Conservation (phyloP, 2,113 vertebrate genomes). For the Nothobranchius kuhntae region DNA sequence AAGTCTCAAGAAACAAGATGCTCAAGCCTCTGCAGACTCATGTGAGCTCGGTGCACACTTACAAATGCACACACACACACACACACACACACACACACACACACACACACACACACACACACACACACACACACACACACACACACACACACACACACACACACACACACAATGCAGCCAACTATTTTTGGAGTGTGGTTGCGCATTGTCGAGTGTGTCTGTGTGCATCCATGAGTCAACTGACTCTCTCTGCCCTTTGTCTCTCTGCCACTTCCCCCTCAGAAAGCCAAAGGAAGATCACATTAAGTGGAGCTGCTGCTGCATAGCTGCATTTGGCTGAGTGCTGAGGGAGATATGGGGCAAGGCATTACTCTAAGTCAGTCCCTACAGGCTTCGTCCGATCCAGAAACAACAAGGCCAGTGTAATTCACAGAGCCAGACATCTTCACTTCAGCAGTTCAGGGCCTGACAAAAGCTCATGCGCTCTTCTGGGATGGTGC, state of each 20-base stretch:
- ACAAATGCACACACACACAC: conserved; percentile 29
- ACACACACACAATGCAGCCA: conserved; percentile 29
- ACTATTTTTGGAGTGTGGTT: conserved; percentile 63
- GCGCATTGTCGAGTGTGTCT: conserved; percentile 46
- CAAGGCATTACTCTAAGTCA: conserved; percentile 76
- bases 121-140: no score
- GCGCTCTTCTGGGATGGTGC: conserved; percentile 44
- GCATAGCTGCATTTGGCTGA: conserved; percentile 73
- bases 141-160: conserved; percentile 7
- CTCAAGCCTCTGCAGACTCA: conserved; percentile 53
- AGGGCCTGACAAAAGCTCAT: conserved; percentile 56
- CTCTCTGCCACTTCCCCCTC: conserved; percentile 69
- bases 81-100: neutral
- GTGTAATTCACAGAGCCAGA: conserved; percentile 70
- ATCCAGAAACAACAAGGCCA: conserved; percentile 76
- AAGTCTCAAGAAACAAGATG: conserved; percentile 62
- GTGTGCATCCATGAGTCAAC: conserved; percentile 64
- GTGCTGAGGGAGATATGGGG: conserved; percentile 75
- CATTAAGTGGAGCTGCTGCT: conserved; percentile 76
- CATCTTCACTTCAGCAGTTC: conserved; percentile 70
- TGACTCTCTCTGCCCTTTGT: conserved; percentile 67
- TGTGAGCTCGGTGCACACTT: conserved; percentile 46
- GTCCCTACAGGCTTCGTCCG: conserved; percentile 70
- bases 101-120: no score
- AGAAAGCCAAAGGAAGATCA: conserved; percentile 75